These are phyloP conservation scores for Limnephilus lunatus DNA, from an alignment of 2,888 invertebrate species.

Conservation along the genomic window DNA sequence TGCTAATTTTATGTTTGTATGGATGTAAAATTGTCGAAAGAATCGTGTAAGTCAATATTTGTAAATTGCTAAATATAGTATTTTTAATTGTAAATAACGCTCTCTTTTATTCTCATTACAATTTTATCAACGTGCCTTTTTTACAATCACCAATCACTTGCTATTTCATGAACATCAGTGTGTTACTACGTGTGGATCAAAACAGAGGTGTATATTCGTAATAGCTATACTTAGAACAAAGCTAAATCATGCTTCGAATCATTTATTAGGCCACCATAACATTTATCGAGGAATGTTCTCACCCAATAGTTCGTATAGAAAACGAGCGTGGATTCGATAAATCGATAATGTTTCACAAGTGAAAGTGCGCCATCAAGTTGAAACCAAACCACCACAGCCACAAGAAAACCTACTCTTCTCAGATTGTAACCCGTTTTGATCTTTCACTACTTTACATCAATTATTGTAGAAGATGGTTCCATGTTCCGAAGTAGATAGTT, in stretches of 20 bases:
- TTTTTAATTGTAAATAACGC: slow-evolving; percentile 2
- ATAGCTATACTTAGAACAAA: slow-evolving; percentile 2
- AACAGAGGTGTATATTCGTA: background rate
- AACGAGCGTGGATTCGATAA: slow-evolving; percentile 31
- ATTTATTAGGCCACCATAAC: slow-evolving; percentile 3
- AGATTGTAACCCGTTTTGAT: slow-evolving; percentile 13
- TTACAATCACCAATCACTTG: background rate
- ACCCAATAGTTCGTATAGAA: background rate
- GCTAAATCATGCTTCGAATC: background rate
- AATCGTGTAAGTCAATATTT: slow-evolving; percentile 46
- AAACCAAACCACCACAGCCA: background rate
- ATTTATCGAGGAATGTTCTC: background rate
- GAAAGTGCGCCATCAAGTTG: slow-evolving; percentile 35
- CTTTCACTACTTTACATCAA: slow-evolving; percentile 13
- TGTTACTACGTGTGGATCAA: background rate
- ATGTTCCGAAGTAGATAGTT: background rate
- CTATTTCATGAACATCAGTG: background rate
- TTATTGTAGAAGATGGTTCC: background rate
- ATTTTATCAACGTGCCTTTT: background rate
- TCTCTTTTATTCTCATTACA: background rate
- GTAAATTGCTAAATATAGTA: slow-evolving; percentile 44
- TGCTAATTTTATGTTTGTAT: slow-evolving; percentile 41
- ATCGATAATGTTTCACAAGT: slow-evolving; percentile 37
- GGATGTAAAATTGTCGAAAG: slow-evolving; percentile 44
- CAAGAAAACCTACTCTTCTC: background rate